Percentiles rank a stretch among this genome's conserved stretches.
phyloP scores from a whole-genome alignment of 2,888 invertebrate genomes.

The Pedicia rivosa region DNA sequence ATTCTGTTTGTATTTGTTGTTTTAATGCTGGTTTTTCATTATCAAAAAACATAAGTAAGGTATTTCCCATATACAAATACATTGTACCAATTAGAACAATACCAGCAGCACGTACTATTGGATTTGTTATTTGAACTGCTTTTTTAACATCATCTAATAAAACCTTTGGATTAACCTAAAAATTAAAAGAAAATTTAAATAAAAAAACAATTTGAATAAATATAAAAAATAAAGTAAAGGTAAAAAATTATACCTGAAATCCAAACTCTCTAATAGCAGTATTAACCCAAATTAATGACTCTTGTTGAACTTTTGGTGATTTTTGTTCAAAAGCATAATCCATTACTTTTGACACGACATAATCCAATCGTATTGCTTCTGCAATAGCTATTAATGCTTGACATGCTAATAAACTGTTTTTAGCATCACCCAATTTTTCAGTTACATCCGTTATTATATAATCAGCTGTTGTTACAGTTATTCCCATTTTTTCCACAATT shows the following conservation, averaged over 20 bases:
- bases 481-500: conserved; percentile 57
- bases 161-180: conserved; percentile 53
- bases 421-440: conserved; percentile 71
- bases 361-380: conserved; percentile 60
- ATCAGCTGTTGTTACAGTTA: conserved; percentile 57
- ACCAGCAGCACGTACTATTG: conserved; percentile 62
- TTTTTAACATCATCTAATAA: conserved; percentile 67
- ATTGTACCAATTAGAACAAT: conserved; percentile 45
- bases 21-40: conserved; percentile 70
- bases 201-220: neutral
- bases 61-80: conserved; percentile 66
- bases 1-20: conserved; percentile 71
- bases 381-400: conserved; percentile 54
- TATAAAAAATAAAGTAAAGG: neutral
- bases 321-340: conserved; percentile 71
- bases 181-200: conserved; percentile 23
- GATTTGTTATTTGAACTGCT: conserved; percentile 70
- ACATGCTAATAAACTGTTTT: conserved; percentile 50
- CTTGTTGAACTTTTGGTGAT: conserved; percentile 81
- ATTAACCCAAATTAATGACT: conserved; percentile 66
- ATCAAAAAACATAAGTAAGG: conserved; percentile 60
- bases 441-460: conserved; percentile 63
- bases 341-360: conserved; percentile 53
- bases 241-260: conserved; percentile 26
- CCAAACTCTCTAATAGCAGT: conserved; percentile 75